These are phyloP conservation scores for Abramis brama DNA, from an alignment of 2,113 vertebrate species.

Conservation along the genomic window DNA sequence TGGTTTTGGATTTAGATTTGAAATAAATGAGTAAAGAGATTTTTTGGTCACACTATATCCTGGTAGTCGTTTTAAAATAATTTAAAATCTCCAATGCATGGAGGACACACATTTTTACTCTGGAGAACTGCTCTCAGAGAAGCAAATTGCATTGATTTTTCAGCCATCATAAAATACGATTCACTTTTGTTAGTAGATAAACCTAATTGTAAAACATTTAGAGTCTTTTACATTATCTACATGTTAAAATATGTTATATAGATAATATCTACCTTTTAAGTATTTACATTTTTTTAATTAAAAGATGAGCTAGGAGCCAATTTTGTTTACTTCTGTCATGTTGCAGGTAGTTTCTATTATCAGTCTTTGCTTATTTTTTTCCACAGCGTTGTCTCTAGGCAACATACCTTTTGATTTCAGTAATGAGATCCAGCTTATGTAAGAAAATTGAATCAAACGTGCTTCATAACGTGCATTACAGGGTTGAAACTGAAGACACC, in stretches of 20 bases:
- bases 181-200: neutral
- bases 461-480: neutral
- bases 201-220: neutral
- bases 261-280: neutral
- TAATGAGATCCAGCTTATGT: slow-evolving; percentile 6
- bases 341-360: neutral
- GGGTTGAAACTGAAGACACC: neutral
- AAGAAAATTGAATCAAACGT: neutral
- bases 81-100: neutral
- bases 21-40: neutral
- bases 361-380: neutral
- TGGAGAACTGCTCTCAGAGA: neutral
- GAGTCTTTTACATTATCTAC: neutral
- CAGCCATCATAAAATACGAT: neutral
- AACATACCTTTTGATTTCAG: slow-evolving; percentile 17
- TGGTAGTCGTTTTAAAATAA: neutral
- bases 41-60: neutral
- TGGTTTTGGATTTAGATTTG: neutral
- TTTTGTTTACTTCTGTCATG: no score
- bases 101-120: neutral
- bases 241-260: neutral
- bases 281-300: neutral
- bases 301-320: no score
- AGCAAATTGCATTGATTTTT: neutral
- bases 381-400: slow-evolving; percentile 5